Conservation (phyloP, 64 coral and sea anemone species). For the Stylophora pistillata region DNA sequence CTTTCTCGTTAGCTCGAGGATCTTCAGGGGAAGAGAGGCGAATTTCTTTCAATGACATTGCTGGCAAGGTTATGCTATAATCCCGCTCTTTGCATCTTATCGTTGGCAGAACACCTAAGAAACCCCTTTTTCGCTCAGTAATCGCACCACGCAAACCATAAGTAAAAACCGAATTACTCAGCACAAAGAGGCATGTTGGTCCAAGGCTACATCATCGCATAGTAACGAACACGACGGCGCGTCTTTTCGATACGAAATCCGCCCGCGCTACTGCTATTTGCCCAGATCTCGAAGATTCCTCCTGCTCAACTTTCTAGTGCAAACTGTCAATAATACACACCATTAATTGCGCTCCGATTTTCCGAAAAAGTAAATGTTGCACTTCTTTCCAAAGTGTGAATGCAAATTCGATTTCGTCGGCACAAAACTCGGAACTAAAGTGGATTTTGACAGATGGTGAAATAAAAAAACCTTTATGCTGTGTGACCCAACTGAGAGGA, state of each 20-base stretch:
- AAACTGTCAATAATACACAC: conserved; percentile 20
- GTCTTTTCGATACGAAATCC: background rate
- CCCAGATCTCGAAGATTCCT: background rate
- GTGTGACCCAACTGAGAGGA: background rate
- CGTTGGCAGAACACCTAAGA: background rate
- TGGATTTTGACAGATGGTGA: background rate
- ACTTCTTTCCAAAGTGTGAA: background rate
- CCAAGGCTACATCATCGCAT: background rate
- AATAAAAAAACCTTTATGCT: background rate
- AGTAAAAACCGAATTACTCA: background rate
- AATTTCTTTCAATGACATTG: conserved; percentile 32
- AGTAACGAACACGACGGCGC: background rate
- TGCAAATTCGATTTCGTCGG: background rate
- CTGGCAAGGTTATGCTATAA: background rate
- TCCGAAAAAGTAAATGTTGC: background rate
- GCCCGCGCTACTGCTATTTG: background rate
- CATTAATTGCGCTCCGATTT: conserved; percentile 6
- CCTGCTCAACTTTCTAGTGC: background rate
- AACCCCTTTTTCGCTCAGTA: background rate
- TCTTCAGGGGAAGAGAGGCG: conserved; percentile 34
- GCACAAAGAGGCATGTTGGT: conserved; percentile 21
- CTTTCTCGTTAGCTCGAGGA: conserved; percentile 47
- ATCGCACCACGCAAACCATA: background rate
- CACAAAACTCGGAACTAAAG: background rate
- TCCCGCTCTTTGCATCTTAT: background rate